phyloP scores from a whole-genome alignment of 2,797 vertebrate genomes.

The Myiotriccus ornatus region DNA sequence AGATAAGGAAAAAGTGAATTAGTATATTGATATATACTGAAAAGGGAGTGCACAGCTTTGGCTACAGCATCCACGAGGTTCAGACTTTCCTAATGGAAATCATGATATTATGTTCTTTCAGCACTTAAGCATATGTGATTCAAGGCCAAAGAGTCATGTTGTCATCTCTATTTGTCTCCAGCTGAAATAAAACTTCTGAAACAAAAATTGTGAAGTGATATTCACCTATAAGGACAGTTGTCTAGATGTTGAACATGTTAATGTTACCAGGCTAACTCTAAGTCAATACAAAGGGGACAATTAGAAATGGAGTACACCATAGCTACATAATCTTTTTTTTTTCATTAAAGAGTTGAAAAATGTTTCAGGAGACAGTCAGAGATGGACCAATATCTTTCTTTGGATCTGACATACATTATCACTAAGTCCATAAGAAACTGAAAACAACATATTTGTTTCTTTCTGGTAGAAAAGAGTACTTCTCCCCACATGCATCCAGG shows the following conservation, averaged over 20 bases:
- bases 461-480: background rate
- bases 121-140: background rate
- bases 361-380: background rate
- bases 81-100: background rate
- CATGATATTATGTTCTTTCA: background rate
- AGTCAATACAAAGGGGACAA: background rate
- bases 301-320: background rate
- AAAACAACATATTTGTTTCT: background rate
- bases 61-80: background rate
- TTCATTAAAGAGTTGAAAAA: background rate
- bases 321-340: background rate
- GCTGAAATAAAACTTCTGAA: background rate
- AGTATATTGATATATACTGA: background rate
- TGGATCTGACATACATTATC: background rate
- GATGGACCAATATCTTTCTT: background rate
- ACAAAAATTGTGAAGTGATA: background rate
- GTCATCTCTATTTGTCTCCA: background rate
- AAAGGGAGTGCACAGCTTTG: background rate
- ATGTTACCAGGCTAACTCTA: background rate
- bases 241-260: background rate
- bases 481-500: fast-evolving
- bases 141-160: background rate
- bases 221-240: background rate
- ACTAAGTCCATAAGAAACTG: background rate
- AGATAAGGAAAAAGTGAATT: background rate